Evolutionary conservation across 2,113 vertebrate genomes (phyloP).

Genomic region (Ariopsis seemanni): DNA sequence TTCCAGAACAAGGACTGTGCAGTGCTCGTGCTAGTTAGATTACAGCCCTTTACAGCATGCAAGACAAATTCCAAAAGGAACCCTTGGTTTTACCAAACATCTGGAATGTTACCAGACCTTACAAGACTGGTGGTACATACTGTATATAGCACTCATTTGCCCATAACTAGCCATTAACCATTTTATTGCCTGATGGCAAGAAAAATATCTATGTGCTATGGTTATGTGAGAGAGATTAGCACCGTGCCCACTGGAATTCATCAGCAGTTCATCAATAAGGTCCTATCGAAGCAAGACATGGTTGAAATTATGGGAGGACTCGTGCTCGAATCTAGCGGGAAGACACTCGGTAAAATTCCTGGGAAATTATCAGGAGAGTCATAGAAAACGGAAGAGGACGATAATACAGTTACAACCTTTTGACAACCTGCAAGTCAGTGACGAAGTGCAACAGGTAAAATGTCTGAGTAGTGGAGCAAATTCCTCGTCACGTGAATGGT

Average conservation of each 20-base stretch:
- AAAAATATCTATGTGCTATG: background rate
- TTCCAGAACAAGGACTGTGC: background rate
- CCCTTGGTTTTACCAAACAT: background rate
- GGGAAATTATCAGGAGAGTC: background rate
- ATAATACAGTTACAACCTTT: background rate
- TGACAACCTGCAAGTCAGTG: background rate
- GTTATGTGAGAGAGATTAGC: background rate
- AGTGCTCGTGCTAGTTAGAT: background rate
- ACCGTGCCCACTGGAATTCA: background rate
- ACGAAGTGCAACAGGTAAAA: background rate
- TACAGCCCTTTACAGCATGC: background rate
- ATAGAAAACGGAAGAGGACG: background rate
- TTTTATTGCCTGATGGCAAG: background rate
- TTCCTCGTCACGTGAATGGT: too few species aligned
- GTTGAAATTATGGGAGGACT: background rate
- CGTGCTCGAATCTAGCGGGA: background rate
- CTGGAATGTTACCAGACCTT: background rate
- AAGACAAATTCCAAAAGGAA: background rate
- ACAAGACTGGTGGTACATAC: background rate
- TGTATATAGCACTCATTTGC: background rate
- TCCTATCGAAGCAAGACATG: background rate
- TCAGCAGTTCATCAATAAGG: background rate
- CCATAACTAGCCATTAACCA: background rate
- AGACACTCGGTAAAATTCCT: background rate
- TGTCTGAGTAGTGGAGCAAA: background rate